Conservation (phyloP, 2,113 vertebrate species). For the Thamnophis sirtalis region DNA sequence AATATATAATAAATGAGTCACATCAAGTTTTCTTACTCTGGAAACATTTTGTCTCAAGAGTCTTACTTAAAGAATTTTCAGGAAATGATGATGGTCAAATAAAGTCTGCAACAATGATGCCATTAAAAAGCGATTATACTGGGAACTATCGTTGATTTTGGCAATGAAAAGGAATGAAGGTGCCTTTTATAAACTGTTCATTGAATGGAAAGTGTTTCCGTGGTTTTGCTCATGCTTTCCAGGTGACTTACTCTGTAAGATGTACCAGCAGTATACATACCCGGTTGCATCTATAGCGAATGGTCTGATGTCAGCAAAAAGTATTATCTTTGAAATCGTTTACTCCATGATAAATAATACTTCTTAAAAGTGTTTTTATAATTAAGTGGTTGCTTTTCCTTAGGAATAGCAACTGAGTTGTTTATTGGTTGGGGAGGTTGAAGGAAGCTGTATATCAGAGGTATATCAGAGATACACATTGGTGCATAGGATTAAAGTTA, state of each 20-base stretch:
- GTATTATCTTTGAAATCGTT: background rate
- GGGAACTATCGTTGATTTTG: conserved; percentile 31
- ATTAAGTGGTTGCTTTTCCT: background rate
- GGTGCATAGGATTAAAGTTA: background rate
- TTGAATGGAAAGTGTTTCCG: background rate
- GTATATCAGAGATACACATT: background rate
- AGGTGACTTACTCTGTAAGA: background rate
- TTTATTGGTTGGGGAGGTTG: background rate
- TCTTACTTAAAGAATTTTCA: conserved; percentile 51
- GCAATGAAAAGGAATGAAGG: conserved; percentile 30
- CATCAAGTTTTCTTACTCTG: conserved; percentile 52
- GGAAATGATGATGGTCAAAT: conserved; percentile 65
- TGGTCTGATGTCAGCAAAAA: background rate
- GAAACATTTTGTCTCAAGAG: conserved; percentile 59
- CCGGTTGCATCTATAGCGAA: background rate
- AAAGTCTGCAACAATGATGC: conserved; percentile 52
- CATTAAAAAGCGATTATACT: conserved; percentile 25
- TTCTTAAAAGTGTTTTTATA: background rate
- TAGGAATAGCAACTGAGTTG: background rate
- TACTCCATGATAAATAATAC: background rate
- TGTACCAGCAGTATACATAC: background rate
- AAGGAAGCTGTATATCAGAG: background rate
- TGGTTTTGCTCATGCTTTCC: background rate
- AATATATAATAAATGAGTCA: conserved; percentile 44
- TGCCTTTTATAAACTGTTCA: conserved; percentile 22